These are phyloP conservation scores for Prietella phreatophila DNA, from an alignment of 2,113 vertebrate genomes.

Conservation along the genomic window DNA sequence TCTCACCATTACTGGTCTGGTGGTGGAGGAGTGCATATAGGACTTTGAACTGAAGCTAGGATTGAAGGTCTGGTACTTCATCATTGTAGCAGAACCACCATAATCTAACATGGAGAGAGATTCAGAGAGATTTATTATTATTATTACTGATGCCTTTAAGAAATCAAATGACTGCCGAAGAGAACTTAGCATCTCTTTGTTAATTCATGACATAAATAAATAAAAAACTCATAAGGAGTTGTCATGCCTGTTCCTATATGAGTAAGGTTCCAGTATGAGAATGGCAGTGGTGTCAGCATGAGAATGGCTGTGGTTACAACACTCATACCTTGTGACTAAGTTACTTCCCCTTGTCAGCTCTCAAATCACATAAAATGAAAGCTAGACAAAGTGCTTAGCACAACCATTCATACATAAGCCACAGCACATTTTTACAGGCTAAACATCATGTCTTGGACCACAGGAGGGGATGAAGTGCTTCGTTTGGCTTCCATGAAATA, in stretches of 20 bases:
- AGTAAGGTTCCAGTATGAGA: neutral
- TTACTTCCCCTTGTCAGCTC: slow-evolving; percentile 56
- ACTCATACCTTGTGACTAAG: slow-evolving; percentile 43
- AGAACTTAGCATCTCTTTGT: neutral
- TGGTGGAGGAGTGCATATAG: slow-evolving; percentile 55
- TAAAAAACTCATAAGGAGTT: neutral
- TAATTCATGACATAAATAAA: neutral
- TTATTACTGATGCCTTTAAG: neutral
- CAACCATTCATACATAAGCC: neutral
- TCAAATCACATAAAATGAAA: slow-evolving; percentile 40
- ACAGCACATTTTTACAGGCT: slow-evolving; percentile 8
- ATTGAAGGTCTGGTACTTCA: slow-evolving; percentile 66
- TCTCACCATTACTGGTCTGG: slow-evolving; percentile 65
- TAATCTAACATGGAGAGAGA: slow-evolving; percentile 62
- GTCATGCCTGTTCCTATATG: neutral
- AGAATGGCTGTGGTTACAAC: slow-evolving; percentile 42
- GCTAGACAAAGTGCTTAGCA: slow-evolving; percentile 35
- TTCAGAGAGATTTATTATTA: neutral
- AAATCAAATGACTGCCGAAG: neutral
- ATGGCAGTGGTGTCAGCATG: neutral
- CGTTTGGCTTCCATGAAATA: neutral
- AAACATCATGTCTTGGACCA: neutral
- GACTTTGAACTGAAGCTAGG: slow-evolving; percentile 71
- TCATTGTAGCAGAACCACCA: slow-evolving; percentile 61
- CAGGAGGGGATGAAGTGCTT: neutral